Percentiles rank a stretch among this genome's conserved stretches.
Conservation (phyloP, 2,888 invertebrate species). For the Ennomos fuscantarius region DNA sequence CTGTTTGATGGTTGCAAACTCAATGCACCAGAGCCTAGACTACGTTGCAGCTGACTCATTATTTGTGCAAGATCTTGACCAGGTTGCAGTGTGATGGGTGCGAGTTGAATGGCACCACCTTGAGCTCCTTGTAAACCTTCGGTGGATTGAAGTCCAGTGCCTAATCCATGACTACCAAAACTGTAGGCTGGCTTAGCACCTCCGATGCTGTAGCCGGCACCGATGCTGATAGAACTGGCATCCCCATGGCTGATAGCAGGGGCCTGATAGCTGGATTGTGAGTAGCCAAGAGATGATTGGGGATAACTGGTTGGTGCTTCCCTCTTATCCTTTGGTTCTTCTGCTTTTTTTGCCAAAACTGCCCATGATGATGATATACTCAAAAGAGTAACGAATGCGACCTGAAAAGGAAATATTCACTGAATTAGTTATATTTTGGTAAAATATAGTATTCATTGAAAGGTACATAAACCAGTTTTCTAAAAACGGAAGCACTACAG, state of each 20-base stretch:
- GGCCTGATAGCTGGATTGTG: constrained; percentile 48
- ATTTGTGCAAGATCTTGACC: constrained; percentile 71
- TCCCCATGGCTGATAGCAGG: constrained; percentile 65
- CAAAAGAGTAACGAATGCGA: constrained; percentile 68
- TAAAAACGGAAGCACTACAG: constrained; percentile 54
- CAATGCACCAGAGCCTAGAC: constrained; percentile 67
- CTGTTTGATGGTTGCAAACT: constrained; percentile 61
- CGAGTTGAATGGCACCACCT: constrained; percentile 65
- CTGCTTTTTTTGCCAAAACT: constrained; percentile 60
- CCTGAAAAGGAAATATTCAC: constrained; percentile 62
- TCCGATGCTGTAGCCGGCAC: constrained; percentile 79
- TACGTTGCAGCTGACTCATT: constrained; percentile 74
- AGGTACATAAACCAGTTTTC: constrained; percentile 60
- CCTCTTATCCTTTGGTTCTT: constrained; percentile 74
- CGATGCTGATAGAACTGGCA: constrained; percentile 73
- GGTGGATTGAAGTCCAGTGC: constrained; percentile 57
- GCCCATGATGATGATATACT: constrained; percentile 70
- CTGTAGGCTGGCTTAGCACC: constrained; percentile 69
- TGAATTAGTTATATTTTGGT: constrained; percentile 11
- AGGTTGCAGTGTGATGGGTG: constrained; percentile 71
- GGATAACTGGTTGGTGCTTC: constrained; percentile 68
- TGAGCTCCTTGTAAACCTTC: constrained; percentile 63
- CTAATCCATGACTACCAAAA: constrained; percentile 60
- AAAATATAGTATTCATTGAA: constrained; percentile 26
- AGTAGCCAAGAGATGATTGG: constrained; percentile 38